Base-by-base conservation (phyloP, 1,140 invertebrate species). In the Zaprionus tsacasi region DNA sequence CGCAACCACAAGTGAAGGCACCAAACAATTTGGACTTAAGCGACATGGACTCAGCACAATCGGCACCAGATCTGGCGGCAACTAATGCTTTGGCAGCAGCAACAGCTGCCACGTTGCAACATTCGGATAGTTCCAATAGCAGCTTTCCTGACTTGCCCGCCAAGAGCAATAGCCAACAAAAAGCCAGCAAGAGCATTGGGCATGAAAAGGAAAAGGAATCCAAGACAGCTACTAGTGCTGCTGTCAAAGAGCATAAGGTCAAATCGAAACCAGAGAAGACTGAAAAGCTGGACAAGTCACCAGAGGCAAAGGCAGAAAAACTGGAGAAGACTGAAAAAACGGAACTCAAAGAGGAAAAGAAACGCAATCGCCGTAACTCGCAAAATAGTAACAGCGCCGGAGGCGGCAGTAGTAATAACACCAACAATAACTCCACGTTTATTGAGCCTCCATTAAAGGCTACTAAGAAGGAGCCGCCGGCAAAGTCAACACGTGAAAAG, bases 321-420 rank as follows among this genome's bases (percentile, higher is more conserved):
- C 60, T 61, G 3, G 81, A 83, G 8, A 83, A 81, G 30, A 10
- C 55, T 3, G 85, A 88, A 12, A 83, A 81, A 25, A 10, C 52
- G 3, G 85, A 88, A 10, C 59, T 70, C 93, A 94, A 94, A 83
- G 93, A 94, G 76, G 93, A 95, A 72, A 91, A 94, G 91, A 85
- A 93, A 72, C 88, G 95, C 71, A 94, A 76, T 70, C 70, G 95
- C 86, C 78, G 95, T 65, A 94, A 94, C 45, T 88, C 89, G 4
- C 86, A 78, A 12, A 83, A 78, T 15, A 81, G 71, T 57, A 81
- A 89, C 30, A 87, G 70, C 55, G 78, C 64, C 70, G 78, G 40
- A 2, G 40, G 40, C n/a, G 40, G 55, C 25, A 33, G 40, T 35
- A 79, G 52, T 61, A 81, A 30, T 15, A 48, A 40, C n/a, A 40